Percentiles rank a stretch among this genome's conserved stretches.
Evolutionary conservation across 1,140 invertebrate species (phyloP).

Genomic region (Lanistes nyassanus): DNA sequence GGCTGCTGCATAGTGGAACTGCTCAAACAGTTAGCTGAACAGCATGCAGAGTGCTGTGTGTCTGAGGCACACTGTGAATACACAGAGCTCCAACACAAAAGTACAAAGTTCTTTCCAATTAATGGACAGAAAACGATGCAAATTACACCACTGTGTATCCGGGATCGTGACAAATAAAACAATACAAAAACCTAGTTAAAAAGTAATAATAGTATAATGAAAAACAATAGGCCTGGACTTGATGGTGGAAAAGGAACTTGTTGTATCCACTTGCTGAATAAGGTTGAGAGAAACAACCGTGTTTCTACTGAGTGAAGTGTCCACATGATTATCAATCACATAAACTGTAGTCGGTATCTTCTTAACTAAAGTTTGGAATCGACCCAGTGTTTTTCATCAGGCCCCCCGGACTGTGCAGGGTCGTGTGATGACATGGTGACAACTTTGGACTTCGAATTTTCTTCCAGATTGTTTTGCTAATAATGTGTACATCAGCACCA

Average conservation of each 20-base stretch:
- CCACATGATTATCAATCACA: neutral
- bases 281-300: no score
- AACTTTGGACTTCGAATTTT: neutral
- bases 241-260: neutral
- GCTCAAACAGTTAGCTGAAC: no score
- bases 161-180: no score
- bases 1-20: no score
- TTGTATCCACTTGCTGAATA: neutral
- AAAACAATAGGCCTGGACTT: neutral
- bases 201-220: no score
- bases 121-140: no score
- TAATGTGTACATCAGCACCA: slow-evolving; percentile 22
- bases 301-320: slow-evolving; percentile 7
- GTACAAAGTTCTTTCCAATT: no score
- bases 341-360: neutral
- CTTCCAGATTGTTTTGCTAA: neutral
- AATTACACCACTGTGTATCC: no score
- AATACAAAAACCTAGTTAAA: no score
- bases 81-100: no score
- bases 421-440: neutral
- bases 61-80: no score
- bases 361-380: neutral
- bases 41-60: no score
- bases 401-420: neutral
- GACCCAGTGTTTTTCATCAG: neutral